Conservation (phyloP, 2,113 vertebrate genomes). For the Chamaetylas fuelleborni region DNA sequence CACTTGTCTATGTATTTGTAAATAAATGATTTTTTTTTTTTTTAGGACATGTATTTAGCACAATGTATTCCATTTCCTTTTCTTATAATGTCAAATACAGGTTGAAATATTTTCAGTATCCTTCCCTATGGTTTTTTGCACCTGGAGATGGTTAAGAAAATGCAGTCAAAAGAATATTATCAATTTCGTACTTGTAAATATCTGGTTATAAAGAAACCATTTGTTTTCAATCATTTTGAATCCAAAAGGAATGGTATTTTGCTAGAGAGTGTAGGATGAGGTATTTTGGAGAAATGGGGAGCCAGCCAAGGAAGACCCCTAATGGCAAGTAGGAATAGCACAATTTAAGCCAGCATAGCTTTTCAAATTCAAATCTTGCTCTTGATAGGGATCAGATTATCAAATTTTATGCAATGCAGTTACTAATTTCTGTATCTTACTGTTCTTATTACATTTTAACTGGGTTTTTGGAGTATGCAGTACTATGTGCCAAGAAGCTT, state of each 20-base stretch:
- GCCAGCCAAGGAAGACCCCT: not conserved
- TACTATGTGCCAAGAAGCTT: not conserved
- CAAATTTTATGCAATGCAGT: not conserved
- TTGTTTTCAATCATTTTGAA: not conserved
- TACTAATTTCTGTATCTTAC: not conserved
- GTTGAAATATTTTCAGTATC: not conserved
- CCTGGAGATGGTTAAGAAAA: not conserved
- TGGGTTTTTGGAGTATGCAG: not conserved
- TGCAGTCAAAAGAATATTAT: not conserved
- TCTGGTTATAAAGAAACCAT: not conserved
- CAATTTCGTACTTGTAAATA: not conserved
- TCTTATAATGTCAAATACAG: not conserved
- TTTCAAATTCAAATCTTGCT: not conserved
- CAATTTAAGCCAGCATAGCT: not conserved
- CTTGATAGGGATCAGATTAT: not conserved
- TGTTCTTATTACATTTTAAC: not conserved
- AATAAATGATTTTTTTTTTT: not conserved
- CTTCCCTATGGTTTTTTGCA: not conserved
- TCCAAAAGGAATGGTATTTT: not conserved
- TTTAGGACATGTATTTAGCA: not conserved
- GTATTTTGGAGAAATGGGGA: not conserved
- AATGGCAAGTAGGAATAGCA: not conserved
- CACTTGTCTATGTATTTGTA: not conserved
- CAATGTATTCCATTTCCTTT: not conserved
- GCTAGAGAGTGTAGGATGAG: not conserved